Base-by-base conservation (phyloP, 2,113 vertebrate genomes). In the Dissostichus mawsoni region DNA sequence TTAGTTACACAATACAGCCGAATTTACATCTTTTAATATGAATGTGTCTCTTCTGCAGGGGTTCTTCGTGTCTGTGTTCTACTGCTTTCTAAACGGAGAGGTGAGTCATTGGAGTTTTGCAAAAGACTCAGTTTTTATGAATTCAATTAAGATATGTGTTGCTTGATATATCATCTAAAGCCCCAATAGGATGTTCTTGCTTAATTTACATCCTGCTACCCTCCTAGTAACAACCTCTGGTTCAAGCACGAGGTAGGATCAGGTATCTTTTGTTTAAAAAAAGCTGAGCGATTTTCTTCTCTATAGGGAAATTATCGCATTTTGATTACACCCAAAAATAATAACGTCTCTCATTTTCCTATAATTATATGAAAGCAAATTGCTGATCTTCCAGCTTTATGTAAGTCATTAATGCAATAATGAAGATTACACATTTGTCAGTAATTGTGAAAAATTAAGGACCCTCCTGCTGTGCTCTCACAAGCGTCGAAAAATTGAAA, bases 51-150 rank as follows among this genome's bases (percentile, higher is more conserved):
- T 75, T 94, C 94, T 85, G 18, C 94, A 99, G 98, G 98, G 98
- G 16, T 99, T 99, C 93, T 99, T 99, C 78, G 98, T 99, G 74
- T 99, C 98, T 7, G 97, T 99, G 75, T 99, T 99, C 95, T 99
- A 99, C 93, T 99, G 98, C 93, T 99, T 99, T 93, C 94, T 99
- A 85, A 99, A 99, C 33, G 97, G 98, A 58, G 98, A 99, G 98
- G 98, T 99, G 93, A 89, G 97, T 95, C 76, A 57, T 51, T 65
- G 45, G 10, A 45, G 47, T 47, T 73, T 59, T 79, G 59, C 18
- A 61, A 65, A 78, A 80, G 10, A 53, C 44, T 69, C 23, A 48
- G 47, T 65, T 62, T 85, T 69, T 70, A 71, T 84, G 44, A 71
- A 74, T 74, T 70, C 59, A 44, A 80, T 75, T 68, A 47, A 72